Conservation (phyloP, 2,888 invertebrate genomes). For the Drosophila affinis region DNA sequence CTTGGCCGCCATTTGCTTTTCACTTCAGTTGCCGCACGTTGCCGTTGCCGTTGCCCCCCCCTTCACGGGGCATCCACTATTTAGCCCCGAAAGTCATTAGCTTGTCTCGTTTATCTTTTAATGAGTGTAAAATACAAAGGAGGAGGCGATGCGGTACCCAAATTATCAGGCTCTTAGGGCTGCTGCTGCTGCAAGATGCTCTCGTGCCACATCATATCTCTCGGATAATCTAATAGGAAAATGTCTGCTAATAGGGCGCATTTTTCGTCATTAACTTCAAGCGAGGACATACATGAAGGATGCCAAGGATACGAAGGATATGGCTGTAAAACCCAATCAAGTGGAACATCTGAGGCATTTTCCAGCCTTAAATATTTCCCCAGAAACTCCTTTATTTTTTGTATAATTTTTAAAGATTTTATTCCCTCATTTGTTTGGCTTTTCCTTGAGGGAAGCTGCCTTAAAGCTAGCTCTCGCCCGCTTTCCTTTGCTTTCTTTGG, state of each 20-base stretch:
- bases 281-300: conserved; percentile 10
- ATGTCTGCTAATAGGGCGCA: conserved; percentile 25
- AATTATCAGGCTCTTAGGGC: conserved; percentile 61
- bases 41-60: neutral
- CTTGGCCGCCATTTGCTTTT: conserved; percentile 68
- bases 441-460: conserved; percentile 9
- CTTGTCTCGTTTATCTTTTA: conserved; percentile 78
- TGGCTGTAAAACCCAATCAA: neutral
- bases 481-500: neutral
- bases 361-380: neutral
- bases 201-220: conserved; percentile 4
- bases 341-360: neutral
- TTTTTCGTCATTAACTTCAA: conserved; percentile 30
- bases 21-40: conserved; percentile 66
- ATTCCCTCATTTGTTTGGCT: conserved; percentile 17
- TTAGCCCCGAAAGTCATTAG: conserved; percentile 72
- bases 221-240: conserved; percentile 20
- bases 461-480: neutral
- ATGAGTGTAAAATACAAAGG: conserved; percentile 75
- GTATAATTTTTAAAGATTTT: conserved; percentile 6
- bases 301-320: neutral
- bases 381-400: neutral
- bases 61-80: conserved; percentile 54
- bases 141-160: conserved; percentile 37
- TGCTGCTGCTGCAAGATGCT: conserved; percentile 4